phyloP scores from a whole-genome alignment of 2,797 vertebrate genomes.

The Spondyliosoma cantharus region DNA sequence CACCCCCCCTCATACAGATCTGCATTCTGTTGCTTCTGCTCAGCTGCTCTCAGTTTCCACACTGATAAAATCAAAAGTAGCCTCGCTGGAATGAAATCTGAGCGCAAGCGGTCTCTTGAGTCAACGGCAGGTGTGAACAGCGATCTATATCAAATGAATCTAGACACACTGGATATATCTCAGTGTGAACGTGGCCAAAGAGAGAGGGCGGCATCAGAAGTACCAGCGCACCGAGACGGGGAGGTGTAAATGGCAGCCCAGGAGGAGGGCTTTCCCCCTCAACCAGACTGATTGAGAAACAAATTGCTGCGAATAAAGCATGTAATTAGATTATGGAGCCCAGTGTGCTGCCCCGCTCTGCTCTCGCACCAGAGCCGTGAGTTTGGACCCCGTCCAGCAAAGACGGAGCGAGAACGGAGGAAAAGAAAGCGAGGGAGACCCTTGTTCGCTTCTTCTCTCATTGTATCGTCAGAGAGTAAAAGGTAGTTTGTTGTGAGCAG shows the following conservation, averaged over 20 bases:
- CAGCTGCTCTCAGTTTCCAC: background rate
- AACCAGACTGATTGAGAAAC: conserved; percentile 97
- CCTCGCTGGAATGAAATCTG: background rate
- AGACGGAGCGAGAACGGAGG: conserved; percentile 40
- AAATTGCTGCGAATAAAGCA: conserved; percentile 98
- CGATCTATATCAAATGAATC: background rate
- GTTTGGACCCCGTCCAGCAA: conserved; percentile 70
- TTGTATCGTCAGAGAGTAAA: conserved; percentile 56
- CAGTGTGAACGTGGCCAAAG: conserved; percentile 26
- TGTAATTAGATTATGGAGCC: conserved; percentile 97
- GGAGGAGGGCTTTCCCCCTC: conserved; percentile 88
- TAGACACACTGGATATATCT: conserved; percentile 6
- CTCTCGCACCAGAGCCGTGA: conserved; percentile 68
- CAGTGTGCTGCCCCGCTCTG: conserved; percentile 74
- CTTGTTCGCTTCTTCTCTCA: conserved; percentile 13
- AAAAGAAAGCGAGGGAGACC: conserved; percentile 25
- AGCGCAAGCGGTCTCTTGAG: background rate
- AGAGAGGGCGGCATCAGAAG: conserved; percentile 25
- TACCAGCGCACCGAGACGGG: conserved; percentile 78
- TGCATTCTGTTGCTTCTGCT: background rate
- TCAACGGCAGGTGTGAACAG: background rate
- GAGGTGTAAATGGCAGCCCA: conserved; percentile 87
- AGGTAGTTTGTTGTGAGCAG: conserved; percentile 53
- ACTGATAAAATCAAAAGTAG: conserved; percentile 10
- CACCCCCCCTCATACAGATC: background rate